Evolutionary conservation across 2,888 invertebrate species (phyloP), one percentile per base, ranked within the genome.

Genomic region (Conchocele bisecta): DNA sequence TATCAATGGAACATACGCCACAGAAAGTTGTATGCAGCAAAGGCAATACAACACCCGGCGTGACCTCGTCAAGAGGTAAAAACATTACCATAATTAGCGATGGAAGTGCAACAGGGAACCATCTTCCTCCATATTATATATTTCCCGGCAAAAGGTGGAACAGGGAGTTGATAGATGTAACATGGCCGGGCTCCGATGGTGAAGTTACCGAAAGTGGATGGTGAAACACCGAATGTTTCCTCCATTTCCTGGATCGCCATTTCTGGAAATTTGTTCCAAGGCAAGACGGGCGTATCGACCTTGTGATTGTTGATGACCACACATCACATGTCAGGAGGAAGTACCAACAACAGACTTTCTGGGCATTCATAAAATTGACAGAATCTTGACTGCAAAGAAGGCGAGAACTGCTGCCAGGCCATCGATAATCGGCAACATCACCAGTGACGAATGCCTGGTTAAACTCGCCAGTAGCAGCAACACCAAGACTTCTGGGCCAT

Each of bases 291-390:
- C 58, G 44, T n/a, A 57, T 17, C 0, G 56, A 48, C 22, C 44
- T 61, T 1, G 57, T 70, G 1, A 61, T 74, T 37, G 61, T 69
- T 53, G 74, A 74, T 70, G 61, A 66, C 1, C 69, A 74, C 20
- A 61, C 50, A 20, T 74, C 69, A 7, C 69, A 65, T 57, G 51
- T 74, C n/a, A n/a, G n/a, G n/a, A n/a, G n/a, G n/a, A n/a, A n/a
- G n/a, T n/a, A n/a, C n/a, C n/a, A n/a, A n/a, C n/a, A n/a, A n/a
- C n/a, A n/a, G n/a, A n/a, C n/a, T n/a, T n/a, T n/a, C n/a, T n/a
- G n/a, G n/a, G n/a, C n/a, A n/a, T n/a, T n/a, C n/a, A n/a, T n/a
- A n/a, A n/a, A n/a, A n/a, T n/a, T n/a, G n/a, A n/a, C n/a, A n/a
- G n/a, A n/a, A n/a, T n/a, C n/a, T n/a, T n/a, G n/a, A n/a, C n/a